phyloP scores from a whole-genome alignment of 2,888 invertebrate species.

The Boloria euphrosyne region DNA sequence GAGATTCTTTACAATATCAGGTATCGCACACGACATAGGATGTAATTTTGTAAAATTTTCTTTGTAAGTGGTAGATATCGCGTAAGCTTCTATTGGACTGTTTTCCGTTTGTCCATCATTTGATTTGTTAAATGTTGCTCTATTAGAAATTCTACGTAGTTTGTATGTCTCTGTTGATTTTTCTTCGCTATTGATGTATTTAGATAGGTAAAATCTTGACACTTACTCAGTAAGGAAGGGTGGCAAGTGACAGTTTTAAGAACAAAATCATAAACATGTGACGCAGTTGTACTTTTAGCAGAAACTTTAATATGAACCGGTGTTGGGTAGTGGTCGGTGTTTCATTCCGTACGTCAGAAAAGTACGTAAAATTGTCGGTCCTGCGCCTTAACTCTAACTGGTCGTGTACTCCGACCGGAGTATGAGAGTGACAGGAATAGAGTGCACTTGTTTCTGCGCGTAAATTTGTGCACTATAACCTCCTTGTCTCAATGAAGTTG shows the following conservation, averaged over 20 bases:
- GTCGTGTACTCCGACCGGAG: too few species aligned
- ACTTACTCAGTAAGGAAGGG: constrained; percentile 2
- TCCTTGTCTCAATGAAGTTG: too few species aligned
- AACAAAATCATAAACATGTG: too few species aligned
- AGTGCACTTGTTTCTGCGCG: too few species aligned
- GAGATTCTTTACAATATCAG: constrained; percentile 13
- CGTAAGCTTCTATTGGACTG: constrained; percentile 44
- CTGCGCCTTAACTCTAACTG: too few species aligned
- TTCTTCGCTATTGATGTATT: constrained; percentile 28
- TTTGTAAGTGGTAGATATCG: constrained; percentile 37
- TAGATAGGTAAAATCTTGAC: constrained; percentile 20
- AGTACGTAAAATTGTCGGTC: too few species aligned
- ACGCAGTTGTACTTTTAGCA: too few species aligned
- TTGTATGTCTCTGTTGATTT: constrained; percentile 34
- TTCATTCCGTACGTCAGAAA: too few species aligned
- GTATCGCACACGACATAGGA: constrained; percentile 28
- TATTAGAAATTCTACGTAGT: constrained; percentile 46
- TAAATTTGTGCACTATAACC: too few species aligned
- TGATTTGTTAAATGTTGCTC: constrained; percentile 46
- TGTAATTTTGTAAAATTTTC: constrained; percentile 43
- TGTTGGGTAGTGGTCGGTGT: too few species aligned
- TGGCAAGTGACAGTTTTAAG: neutral
- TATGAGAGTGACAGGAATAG: too few species aligned
- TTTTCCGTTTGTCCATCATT: constrained; percentile 39
- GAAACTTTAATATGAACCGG: too few species aligned